Evolutionary conservation across 2,888 invertebrate genomes (phyloP), one percentile per base, ranked within the genome.

Genomic region (Asteroscopus sphinx): DNA sequence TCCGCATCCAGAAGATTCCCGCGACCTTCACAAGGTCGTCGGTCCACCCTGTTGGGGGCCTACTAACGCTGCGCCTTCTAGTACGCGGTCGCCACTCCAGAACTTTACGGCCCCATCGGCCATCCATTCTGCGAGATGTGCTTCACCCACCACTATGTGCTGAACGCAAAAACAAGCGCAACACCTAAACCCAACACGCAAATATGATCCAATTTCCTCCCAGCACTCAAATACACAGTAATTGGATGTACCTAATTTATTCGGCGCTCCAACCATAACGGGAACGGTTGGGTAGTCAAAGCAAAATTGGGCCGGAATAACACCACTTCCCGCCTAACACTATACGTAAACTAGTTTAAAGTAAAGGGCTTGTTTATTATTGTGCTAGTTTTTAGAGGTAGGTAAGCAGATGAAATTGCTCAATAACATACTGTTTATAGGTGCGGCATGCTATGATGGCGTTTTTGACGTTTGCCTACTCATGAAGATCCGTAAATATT

Each of bases 161-260:
- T 2, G n/a, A n/a, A n/a, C n/a, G n/a, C 8, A 0, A 36, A 57
- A 67, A 67, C 59, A 36, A 35, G 39, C 39, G 39, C 7, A 16
- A n/a, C n/a, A n/a, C n/a, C 45, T 33, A 3, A 41, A 13, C 15
- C 12, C 33, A 44, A 49, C 13, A 15, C 41, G 12, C 49, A 47
- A 66, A 66, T 69, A 63, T 64, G 70, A 51, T 66, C 71, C 15
- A 69, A 66, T 70, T 73, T 56, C 44, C 46, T 15, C 41, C 16
- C 28, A 30, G 33, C 66, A 48, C 52, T 55, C 47, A 59, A 70
- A 68, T 69, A 56, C 70, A 56, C 44, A 63, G 70, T 66, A 70
- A 66, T 66, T 70, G 70, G 66, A 64, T 64, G 47, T 70, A 56
- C 65, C 70, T 70, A 71, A 68, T 68, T 71, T 68, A 68, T 68